Evolutionary conservation across 2,113 vertebrate genomes (phyloP).

Genomic region (Sphaerodactylus townsendi): DNA sequence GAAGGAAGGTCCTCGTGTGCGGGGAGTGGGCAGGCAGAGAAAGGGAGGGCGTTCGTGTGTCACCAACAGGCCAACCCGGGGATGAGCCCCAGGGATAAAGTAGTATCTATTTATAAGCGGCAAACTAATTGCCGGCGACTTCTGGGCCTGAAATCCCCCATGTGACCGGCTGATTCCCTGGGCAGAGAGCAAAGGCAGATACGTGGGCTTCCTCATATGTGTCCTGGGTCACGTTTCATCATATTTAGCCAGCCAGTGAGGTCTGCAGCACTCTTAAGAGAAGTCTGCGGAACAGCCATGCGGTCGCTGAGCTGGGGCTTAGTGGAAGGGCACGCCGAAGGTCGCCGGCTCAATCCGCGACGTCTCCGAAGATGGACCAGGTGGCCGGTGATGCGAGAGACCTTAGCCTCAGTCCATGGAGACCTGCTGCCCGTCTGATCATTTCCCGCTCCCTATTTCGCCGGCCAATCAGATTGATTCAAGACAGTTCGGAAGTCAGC

Average conservation of each 20-base stretch:
- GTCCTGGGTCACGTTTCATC: slow-evolving; percentile 31
- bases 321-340: background rate
- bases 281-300: no score
- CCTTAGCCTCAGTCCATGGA: no score
- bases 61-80: background rate
- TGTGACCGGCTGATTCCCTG: slow-evolving; percentile 49
- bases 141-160: slow-evolving; percentile 56
- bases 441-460: no score
- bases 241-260: background rate
- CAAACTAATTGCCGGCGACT: slow-evolving; percentile 66
- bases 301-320: no score
- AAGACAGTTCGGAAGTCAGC: no score
- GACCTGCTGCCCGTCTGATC: no score
- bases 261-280: background rate
- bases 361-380: no score
- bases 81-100: slow-evolving; percentile 54
- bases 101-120: slow-evolving; percentile 54
- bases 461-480: no score
- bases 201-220: slow-evolving; percentile 30
- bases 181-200: slow-evolving; percentile 57
- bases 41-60: slow-evolving; percentile 13
- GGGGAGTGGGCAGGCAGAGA: background rate
- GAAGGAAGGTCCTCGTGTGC: background rate
- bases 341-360: no score
- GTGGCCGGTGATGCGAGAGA: no score